phyloP scores from a whole-genome alignment of 2,113 vertebrate genomes.

The Menidia beryllina region DNA sequence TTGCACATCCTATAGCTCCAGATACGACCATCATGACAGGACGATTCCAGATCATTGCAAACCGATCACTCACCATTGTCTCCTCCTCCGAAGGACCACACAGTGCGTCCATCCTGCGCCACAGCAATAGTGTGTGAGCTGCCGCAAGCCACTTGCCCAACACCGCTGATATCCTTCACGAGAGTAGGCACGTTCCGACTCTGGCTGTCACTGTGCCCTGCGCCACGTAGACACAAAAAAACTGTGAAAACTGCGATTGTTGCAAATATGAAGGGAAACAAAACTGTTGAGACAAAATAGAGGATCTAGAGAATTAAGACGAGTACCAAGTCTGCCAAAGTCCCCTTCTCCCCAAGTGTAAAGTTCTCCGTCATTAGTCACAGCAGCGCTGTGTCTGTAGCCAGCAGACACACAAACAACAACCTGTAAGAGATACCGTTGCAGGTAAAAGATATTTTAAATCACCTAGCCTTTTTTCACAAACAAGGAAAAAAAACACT shows the following conservation, averaged over 20 bases:
- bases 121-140: conserved; percentile 87
- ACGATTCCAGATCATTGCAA: not conserved
- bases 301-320: conserved; percentile 7
- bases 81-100: conserved; percentile 87
- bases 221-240: not conserved
- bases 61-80: conserved; percentile 79
- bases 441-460: not conserved
- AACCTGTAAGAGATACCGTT: conserved; percentile 65
- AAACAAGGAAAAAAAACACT: not conserved
- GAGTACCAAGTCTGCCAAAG: conserved; percentile 84
- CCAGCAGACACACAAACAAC: conserved; percentile 86
- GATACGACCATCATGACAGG: not conserved
- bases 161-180: conserved; percentile 86
- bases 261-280: not conserved
- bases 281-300: not conserved
- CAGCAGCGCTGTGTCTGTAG: conserved; percentile 87
- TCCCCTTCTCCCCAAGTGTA: conserved; percentile 88
- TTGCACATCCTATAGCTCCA: not conserved
- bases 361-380: conserved; percentile 85
- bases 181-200: conserved; percentile 85
- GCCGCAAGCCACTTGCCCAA: conserved; percentile 85
- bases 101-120: conserved; percentile 84
- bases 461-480: too few relatives aligned
- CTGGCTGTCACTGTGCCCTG: conserved; percentile 87
- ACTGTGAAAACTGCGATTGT: not conserved